Conservation (phyloP, 2,113 vertebrate genomes). For the Perca flavescens region DNA sequence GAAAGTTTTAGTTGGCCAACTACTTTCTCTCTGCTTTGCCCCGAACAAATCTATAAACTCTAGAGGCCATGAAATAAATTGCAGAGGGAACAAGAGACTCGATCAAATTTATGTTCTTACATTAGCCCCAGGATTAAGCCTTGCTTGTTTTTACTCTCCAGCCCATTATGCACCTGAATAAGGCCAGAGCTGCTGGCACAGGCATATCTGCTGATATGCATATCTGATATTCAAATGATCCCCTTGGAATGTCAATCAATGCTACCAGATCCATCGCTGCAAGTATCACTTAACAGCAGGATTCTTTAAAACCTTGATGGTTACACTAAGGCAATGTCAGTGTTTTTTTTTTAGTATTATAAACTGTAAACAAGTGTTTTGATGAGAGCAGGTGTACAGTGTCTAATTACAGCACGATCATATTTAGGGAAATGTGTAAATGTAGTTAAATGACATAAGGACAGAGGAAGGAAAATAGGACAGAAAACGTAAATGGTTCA, state of each 20-base stretch:
- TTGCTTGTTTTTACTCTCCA: slow-evolving; percentile 65
- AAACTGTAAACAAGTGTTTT: not conserved
- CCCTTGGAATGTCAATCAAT: slow-evolving; percentile 24
- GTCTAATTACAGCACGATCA: not conserved
- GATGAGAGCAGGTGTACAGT: not conserved
- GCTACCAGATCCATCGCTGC: slow-evolving; percentile 6
- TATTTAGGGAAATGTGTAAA: not conserved
- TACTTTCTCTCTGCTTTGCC: slow-evolving; percentile 38
- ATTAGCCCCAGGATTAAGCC: slow-evolving; percentile 76
- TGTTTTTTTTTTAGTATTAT: not conserved
- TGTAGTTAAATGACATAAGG: not conserved
- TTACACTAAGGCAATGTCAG: not conserved
- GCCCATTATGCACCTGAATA: slow-evolving; percentile 57
- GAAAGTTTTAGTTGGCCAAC: slow-evolving; percentile 31
- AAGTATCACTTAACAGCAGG: not conserved
- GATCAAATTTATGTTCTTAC: slow-evolving; percentile 69
- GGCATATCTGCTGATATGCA: slow-evolving; percentile 34
- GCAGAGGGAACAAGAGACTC: slow-evolving; percentile 70
- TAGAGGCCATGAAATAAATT: slow-evolving; percentile 67
- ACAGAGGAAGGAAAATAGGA: not conserved
- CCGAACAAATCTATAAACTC: slow-evolving; percentile 59
- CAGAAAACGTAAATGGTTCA: not conserved
- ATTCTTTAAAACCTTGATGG: not conserved
- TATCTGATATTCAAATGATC: slow-evolving; percentile 36
- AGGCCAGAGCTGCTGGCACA: slow-evolving; percentile 20